Percentiles rank a stretch among this genome's conserved stretches.
phyloP scores from a whole-genome alignment of 2,797 vertebrate genomes.

The Erpetoichthys calabaricus region DNA sequence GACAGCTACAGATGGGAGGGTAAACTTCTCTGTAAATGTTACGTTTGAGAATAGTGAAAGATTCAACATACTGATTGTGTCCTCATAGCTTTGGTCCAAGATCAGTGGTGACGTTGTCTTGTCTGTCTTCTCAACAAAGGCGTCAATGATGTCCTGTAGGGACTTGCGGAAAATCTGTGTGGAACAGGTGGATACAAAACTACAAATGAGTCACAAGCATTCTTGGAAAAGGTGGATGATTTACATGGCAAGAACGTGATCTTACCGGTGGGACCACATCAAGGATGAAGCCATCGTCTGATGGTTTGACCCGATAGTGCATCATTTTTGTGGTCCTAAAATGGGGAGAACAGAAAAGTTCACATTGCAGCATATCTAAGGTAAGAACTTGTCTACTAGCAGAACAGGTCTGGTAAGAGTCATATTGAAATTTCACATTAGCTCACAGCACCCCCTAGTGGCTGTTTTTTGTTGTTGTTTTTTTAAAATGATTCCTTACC shows the following conservation, averaged over 20 bases:
- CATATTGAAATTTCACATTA: not conserved
- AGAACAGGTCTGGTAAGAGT: not conserved
- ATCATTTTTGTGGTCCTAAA: conserved; percentile 6
- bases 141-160: conserved; percentile 43
- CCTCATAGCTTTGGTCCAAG: conserved; percentile 44
- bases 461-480: too few species aligned
- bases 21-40: not conserved
- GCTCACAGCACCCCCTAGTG: not conserved
- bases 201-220: too few species aligned
- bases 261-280: too few species aligned
- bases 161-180: conserved; percentile 47
- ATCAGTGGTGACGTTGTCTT: conserved; percentile 43
- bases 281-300: too few species aligned
- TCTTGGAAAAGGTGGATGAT: too few species aligned
- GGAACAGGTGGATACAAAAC: not conserved
- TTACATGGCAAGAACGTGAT: too few species aligned
- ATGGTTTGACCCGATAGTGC: too few species aligned
- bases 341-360: not conserved
- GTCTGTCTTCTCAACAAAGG: conserved; percentile 41
- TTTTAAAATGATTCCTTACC: conserved; percentile 30
- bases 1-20: too few species aligned
- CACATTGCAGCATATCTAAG: not conserved
- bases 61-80: conserved; percentile 48
- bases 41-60: not conserved
- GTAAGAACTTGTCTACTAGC: not conserved